Percentiles rank a stretch among this genome's conserved stretches.
Evolutionary conservation across 92 coral and sea anemone species (phyloP).

Genomic region (Siderastrea siderea): DNA sequence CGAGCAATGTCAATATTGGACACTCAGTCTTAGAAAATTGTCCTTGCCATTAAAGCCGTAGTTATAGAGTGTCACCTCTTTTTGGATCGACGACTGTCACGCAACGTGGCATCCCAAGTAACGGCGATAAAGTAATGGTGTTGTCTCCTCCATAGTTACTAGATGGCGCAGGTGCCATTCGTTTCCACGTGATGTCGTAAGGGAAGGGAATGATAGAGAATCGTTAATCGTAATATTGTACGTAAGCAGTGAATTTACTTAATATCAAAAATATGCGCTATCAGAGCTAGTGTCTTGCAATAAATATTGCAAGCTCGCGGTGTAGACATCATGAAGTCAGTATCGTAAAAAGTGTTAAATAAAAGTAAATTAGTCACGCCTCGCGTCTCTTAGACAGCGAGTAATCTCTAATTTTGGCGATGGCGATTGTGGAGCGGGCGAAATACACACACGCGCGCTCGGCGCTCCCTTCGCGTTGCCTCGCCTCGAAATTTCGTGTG

Average conservation of each 20-base stretch:
- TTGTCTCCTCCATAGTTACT: background rate
- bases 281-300: background rate
- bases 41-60: background rate
- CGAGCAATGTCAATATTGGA: too few species aligned
- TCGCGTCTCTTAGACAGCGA: background rate
- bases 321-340: background rate
- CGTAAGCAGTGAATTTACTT: background rate
- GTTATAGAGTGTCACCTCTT: background rate
- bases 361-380: background rate
- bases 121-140: background rate
- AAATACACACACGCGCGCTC: too few species aligned
- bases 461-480: too few species aligned
- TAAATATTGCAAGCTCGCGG: background rate
- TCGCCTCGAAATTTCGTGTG: too few species aligned
- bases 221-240: background rate
- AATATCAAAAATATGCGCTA: background rate
- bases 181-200: slow-evolving; percentile 6
- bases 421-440: too few species aligned
- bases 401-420: too few species aligned
- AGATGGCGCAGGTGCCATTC: slow-evolving; percentile 54
- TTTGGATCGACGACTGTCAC: background rate
- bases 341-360: too few species aligned
- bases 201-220: background rate
- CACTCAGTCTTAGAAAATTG: too few species aligned
- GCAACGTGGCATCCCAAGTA: background rate